Evolutionary conservation across 1,140 invertebrate genomes (phyloP), one percentile per base, ranked within the genome.

Genomic region (Diabrotica virgifera): DNA sequence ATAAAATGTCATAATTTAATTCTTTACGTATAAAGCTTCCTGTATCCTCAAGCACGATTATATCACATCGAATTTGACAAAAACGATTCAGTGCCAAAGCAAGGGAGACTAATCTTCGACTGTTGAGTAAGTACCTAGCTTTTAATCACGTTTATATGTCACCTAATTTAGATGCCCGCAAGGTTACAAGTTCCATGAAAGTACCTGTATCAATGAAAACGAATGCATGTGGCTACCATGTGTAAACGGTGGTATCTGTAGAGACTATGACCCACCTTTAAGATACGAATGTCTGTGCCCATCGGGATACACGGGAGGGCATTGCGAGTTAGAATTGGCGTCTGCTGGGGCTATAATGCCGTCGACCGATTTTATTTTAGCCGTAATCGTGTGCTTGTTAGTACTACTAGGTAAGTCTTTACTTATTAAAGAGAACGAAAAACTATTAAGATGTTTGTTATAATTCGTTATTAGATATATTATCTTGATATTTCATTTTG

Each of bases 331-430:
- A 69, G 87, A 88, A 75, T 80, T 89, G 64, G 84, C 86, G 55
- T 86, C 87, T 65, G 87, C 89, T n/a, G 89, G 89, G 66, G 86
- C 88, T 76, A 87, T 91, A 77, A 89, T 87, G 76, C 89, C 90
- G 40, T 90, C 89, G 59, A 86, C 86, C 77, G 90, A 92, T 85
- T 93, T 93, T 83, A 88, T 92, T 82, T 88, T 92, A 80, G 89
- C 89, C 76, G 83, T 92, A 78, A 85, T 90, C 76, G 83, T 88
- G 79, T 91, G 90, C 84, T 83, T 90, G 70, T 85, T 89, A 78
- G 82, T 88, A 72, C 82, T 92, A 77, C 83, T 92, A 81, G 84
- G 90, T 92, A 87, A 89, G 89, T 71, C 64, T 38, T 10, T 5
- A 24, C 24, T 24, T 24, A 24, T 24, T 24, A 24, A 24, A 24